Conservation (phyloP, 1,140 invertebrate genomes). For the Oryctes rhinoceros region DNA sequence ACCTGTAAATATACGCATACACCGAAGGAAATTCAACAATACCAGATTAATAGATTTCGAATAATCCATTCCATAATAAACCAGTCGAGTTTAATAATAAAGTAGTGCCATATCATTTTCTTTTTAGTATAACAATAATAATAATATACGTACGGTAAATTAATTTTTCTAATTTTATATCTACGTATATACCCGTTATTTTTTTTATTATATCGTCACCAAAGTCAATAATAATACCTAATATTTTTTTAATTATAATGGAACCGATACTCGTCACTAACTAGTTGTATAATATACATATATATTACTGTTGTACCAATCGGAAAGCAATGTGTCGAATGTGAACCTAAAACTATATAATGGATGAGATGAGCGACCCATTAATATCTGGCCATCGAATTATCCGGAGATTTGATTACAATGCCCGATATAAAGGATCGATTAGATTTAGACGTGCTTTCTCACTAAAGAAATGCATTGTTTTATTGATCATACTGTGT, state of each 20-base stretch:
- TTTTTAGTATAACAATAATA: neutral
- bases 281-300: neutral
- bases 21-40: too few relatives aligned
- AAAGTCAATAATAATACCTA: constrained; percentile 43
- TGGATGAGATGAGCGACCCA: constrained; percentile 40
- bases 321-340: neutral
- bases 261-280: neutral
- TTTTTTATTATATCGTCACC: constrained; percentile 33
- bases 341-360: neutral
- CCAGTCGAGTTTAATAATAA: constrained; percentile 23
- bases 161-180: constrained; percentile 25
- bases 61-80: constrained; percentile 40
- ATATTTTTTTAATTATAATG: constrained; percentile 30
- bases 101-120: constrained; percentile 34
- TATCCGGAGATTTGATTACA: constrained; percentile 27
- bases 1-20: constrained; percentile 16
- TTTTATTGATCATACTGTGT: constrained; percentile 52
- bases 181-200: constrained; percentile 3
- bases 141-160: constrained; percentile 12
- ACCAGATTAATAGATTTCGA: neutral
- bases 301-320: neutral
- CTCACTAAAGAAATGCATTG: constrained; percentile 53
- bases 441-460: constrained; percentile 48
- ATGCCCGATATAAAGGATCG: constrained; percentile 44
- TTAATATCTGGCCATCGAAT: constrained; percentile 6